Evolutionary conservation across 2,888 invertebrate genomes (phyloP).

Genomic region (Drosophila putrida): DNA sequence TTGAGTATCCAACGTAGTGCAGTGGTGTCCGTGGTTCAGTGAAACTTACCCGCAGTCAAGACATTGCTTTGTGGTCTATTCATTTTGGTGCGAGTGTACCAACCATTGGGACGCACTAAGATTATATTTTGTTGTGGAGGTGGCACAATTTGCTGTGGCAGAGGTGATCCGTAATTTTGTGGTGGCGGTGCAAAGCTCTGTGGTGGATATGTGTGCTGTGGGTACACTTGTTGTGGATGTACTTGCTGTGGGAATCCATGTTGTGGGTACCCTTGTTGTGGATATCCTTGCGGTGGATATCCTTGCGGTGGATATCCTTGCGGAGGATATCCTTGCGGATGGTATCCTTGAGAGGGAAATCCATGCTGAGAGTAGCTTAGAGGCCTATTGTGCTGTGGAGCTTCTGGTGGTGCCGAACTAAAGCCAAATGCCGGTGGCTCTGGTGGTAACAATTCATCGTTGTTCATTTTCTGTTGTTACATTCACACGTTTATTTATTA

Average conservation of each 20-base stretch:
- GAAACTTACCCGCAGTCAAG: conserved; percentile 52
- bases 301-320: conserved; percentile 17
- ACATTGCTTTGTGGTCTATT: conserved; percentile 59
- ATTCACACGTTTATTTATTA: background rate
- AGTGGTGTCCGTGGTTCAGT: background rate
- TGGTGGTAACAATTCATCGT: conserved; percentile 40
- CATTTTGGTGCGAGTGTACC: conserved; percentile 27
- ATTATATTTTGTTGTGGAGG: conserved; percentile 30
- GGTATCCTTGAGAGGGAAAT: conserved; percentile 20
- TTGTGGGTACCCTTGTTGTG: conserved; percentile 13
- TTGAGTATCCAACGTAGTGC: background rate
- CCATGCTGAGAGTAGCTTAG: conserved; percentile 9
- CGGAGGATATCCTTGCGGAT: conserved; percentile 10
- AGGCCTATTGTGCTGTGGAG: conserved; percentile 3
- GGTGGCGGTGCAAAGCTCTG: conserved; percentile 13
- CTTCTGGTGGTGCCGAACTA: conserved; percentile 24
- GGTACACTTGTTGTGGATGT: conserved; percentile 14
- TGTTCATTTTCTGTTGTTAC: conserved; percentile 36
- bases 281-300: conserved; percentile 12
- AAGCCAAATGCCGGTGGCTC: conserved; percentile 29
- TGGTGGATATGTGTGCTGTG: conserved; percentile 15
- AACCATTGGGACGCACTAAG: conserved; percentile 32
- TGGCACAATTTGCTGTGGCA: conserved; percentile 32
- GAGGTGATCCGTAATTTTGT: conserved; percentile 10
- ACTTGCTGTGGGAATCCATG: background rate